A percentile compares a stretch with the other conserved stretches of the same genome.
phyloP scores from a whole-genome alignment of 2,797 vertebrate genomes.

The Rhinophrynus dorsalis region DNA sequence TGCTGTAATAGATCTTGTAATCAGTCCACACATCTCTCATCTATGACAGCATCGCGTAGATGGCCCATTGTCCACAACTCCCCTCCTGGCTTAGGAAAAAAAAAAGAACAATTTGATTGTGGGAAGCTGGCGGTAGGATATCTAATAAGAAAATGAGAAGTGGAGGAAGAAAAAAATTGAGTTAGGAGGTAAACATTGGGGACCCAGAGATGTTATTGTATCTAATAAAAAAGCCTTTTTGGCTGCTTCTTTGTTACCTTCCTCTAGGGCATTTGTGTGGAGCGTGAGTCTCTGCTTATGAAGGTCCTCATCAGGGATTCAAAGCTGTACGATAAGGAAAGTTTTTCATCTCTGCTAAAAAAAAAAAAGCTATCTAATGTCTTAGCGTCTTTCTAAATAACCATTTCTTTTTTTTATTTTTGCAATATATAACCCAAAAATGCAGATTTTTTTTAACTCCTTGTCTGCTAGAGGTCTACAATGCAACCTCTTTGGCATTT shows the following conservation, averaged over 20 bases:
- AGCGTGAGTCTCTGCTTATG: conserved; percentile 27
- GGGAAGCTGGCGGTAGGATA: conserved; percentile 28
- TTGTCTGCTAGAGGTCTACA: no score
- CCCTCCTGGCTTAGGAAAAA: conserved; percentile 34
- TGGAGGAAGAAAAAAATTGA: conserved; percentile 37
- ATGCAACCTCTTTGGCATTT: no score
- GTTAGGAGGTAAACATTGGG: conserved; percentile 48
- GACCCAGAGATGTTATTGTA: conserved; percentile 47
- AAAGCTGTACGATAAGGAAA: conserved; percentile 29
- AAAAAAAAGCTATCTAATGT: no score
- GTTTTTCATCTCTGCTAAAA: conserved; percentile 17
- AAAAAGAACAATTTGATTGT: conserved; percentile 48
- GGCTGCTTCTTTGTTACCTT: conserved; percentile 40
- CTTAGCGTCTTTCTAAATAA: no score
- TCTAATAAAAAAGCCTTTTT: conserved; percentile 48
- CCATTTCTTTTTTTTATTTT: no score
- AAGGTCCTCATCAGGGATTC: conserved; percentile 38
- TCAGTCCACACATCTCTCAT: neutral
- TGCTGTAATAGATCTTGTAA: neutral
- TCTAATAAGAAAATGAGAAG: conserved; percentile 48
- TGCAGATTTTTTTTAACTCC: no score
- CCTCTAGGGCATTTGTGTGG: conserved; percentile 41
- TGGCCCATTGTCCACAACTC: conserved; percentile 16
- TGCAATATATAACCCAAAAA: no score
- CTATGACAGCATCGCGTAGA: conserved; percentile 4